Conservation (phyloP, 2,888 invertebrate species). For the Eupithecia exiguata region DNA sequence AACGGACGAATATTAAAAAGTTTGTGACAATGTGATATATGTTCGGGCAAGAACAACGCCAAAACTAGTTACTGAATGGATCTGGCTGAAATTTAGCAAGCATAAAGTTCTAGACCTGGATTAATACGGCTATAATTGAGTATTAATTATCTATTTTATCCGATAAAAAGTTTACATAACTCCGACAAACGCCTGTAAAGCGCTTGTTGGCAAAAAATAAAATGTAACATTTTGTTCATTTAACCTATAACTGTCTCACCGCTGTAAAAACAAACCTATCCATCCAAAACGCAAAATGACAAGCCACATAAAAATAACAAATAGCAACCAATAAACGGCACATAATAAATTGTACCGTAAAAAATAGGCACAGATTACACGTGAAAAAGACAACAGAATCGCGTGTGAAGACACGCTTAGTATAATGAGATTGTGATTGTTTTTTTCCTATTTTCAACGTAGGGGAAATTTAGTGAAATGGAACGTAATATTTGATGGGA, state of each 20-base stretch:
- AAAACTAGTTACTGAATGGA: no score
- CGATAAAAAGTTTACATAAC: no score
- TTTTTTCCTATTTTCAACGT: slow-evolving; percentile 54
- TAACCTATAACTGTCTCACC: background rate
- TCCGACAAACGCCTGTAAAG: background rate
- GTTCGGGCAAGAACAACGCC: no score
- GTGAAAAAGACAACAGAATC: slow-evolving; percentile 51
- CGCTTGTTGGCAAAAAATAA: background rate
- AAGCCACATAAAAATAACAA: slow-evolving; percentile 45
- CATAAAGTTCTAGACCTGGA: no score
- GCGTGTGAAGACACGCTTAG: slow-evolving; percentile 67
- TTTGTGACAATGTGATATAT: no score
- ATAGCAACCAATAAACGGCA: slow-evolving; percentile 46
- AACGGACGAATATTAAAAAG: no score
- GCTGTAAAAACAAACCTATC: slow-evolving; percentile 11
- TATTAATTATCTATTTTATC: no score
- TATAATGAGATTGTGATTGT: slow-evolving; percentile 72
- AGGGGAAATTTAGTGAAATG: slow-evolving; percentile 44
- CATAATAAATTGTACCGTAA: slow-evolving; percentile 47
- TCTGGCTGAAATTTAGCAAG: no score
- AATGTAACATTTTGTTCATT: background rate
- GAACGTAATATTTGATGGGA: slow-evolving; percentile 8
- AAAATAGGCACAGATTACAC: slow-evolving; percentile 45
- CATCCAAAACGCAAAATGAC: slow-evolving; percentile 22
- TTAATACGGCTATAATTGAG: no score